phyloP scores from a whole-genome alignment of 2,888 invertebrate species.

The Eledone cirrhosa region DNA sequence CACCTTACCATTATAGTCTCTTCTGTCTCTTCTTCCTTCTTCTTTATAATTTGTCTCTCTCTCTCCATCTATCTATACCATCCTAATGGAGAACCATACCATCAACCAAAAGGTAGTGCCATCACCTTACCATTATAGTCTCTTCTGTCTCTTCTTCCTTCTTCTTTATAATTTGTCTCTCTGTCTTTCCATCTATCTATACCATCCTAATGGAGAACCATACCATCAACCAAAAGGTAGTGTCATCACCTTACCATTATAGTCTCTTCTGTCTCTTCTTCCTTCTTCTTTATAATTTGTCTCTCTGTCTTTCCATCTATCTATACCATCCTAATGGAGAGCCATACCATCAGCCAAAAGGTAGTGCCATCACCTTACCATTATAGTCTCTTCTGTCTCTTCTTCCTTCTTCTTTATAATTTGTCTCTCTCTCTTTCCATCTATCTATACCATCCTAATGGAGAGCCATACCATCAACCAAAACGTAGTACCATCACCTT shows the following conservation, averaged over 20 bases:
- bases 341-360: not conserved
- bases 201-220: not conserved
- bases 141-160: no score
- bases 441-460: not conserved
- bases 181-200: not conserved
- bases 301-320: no score
- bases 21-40: no score
- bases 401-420: no score
- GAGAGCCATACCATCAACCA: not conserved
- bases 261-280: no score
- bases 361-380: not conserved
- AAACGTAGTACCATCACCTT: not conserved
- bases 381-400: no score
- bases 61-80: not conserved
- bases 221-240: conserved; percentile 7
- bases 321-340: not conserved
- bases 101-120: conserved; percentile 14
- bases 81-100: not conserved
- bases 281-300: no score
- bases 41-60: no score
- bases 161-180: no score
- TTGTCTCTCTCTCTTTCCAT: no score
- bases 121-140: not conserved
- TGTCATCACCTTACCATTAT: not conserved
- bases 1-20: no score